Evolutionary conservation across 1,140 invertebrate species (phyloP).

Genomic region (Bombus polaris): DNA sequence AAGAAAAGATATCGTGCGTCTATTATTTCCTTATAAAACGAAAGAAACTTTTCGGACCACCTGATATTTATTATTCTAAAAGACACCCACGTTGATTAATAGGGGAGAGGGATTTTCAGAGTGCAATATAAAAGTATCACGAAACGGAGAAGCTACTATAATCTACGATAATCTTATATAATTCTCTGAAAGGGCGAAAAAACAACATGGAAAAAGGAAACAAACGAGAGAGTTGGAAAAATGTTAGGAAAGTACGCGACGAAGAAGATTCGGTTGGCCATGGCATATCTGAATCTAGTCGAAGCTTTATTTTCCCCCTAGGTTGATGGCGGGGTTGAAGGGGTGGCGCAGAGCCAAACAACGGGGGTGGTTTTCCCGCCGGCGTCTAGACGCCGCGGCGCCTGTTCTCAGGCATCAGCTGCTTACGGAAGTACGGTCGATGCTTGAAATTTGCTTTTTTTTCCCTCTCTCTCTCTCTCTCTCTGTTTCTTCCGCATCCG

Average conservation of each 20-base stretch:
- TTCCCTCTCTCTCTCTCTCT: too few species aligned
- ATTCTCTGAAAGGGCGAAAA: background rate
- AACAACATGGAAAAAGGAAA: background rate
- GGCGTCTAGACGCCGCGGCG: constrained; percentile 67
- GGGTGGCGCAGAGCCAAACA: constrained; percentile 16
- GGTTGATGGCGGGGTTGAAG: background rate
- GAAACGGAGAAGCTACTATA: background rate
- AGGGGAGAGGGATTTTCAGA: too few species aligned
- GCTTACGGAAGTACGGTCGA: constrained; percentile 67
- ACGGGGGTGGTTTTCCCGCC: constrained; percentile 45
- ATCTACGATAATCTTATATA: too few species aligned
- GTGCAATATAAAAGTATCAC: too few species aligned
- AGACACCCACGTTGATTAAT: too few species aligned
- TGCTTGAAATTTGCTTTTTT: constrained; percentile 57
- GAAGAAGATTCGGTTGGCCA: constrained; percentile 2
- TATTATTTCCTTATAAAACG: too few species aligned
- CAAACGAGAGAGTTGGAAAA: background rate
- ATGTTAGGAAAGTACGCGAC: background rate
- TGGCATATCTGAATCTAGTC: constrained; percentile 54
- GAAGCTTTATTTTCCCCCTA: constrained; percentile 48
- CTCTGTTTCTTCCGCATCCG: background rate
- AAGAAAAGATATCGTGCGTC: too few species aligned
- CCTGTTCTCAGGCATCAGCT: constrained; percentile 66
- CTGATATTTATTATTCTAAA: too few species aligned
- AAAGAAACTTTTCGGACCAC: too few species aligned